Base-by-base conservation (phyloP, 2,888 invertebrate genomes). In the Volucella zonaria region DNA sequence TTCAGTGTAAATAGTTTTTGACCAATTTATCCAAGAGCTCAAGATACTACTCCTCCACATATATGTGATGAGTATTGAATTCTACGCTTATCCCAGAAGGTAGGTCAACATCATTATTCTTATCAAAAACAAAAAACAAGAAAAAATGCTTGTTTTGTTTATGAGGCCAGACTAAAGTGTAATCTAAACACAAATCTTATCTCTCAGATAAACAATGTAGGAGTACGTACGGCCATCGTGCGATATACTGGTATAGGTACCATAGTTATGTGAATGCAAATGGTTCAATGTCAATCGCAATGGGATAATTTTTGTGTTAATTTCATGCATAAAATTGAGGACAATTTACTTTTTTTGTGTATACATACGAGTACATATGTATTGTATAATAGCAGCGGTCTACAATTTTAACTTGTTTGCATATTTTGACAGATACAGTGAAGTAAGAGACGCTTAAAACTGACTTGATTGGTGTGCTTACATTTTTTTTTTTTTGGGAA, bases 11-110 rank as follows among this genome's bases (percentile, higher is more conserved):
- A 38, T 8, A 52, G 10, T n/a, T 11, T 15, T n/a, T 18, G 12
- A 15, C 45, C 38, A 15, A 14, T 68, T 56, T 15, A 47, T 54
- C 18, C 47, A 74, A n/a, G 51, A 75, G 52, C 18, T 47, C 2
- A 11, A 51, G 49, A 47, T 31, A 49, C 49, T 31, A 31, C 4
- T 31, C 31, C 4, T 31, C 31, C 6, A 67, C 43, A 67, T 71
- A 66, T 73, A 54, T 82, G 87, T 83, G 76, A 87, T 87, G 86
- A 86, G 87, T 66, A 76, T 87, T 75, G 87, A 87, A 86, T 87
- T 87, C 58, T 87, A 86, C 67, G 87, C 87, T 47, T 85, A 86
- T 87, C 87, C 87, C 8, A 76, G 87, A 79, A 87, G 87, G 87
- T 87, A 87, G 52, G 81, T 86, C 64, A 68, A n/a, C 64, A n/a